Evolutionary conservation across 2,797 vertebrate species (phyloP), one percentile per base, ranked within the genome.

Genomic region (Aythya fuligula): DNA sequence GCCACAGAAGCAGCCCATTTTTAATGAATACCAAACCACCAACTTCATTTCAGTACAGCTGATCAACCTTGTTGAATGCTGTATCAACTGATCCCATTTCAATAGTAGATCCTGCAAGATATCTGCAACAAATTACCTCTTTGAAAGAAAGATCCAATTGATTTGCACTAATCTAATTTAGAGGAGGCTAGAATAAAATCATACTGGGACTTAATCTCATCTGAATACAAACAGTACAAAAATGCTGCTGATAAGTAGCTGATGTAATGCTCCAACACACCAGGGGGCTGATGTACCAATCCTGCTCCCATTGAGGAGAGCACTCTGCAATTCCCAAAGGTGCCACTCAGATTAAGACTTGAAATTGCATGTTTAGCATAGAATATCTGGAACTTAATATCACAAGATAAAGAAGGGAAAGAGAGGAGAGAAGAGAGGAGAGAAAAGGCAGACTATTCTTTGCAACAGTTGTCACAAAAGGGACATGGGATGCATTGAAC

Each of bases 211-310:
- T 95, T 97, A 97, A 96, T 95, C 94, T 94, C 91, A 81, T 97
- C 87, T 95, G 94, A 96, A 97, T 94, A 95, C 72, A 94, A 96
- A 90, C 76, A 77, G 86, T 87, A 92, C 94, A 95, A 88, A 97
- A 96, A 87, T 43, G 90, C 39, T 87, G 81, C 57, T 7, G 8
- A 54, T 97, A 96, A 97, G 96, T 91, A 92, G 53, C 57, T 88
- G 64, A 82, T 12, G 36, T 38, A 83, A 93, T 97, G 96, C 41
- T 70, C 49, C 25, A 57, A 53, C 97, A 97, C 95, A 89, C n/a
- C 57, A 67, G 74, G 20, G 75, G 77, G 70, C 34, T 72, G 38
- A 88, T 71, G 18, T 54, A 36, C 74, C 66, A 30, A 77, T 89
- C 90, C 73, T 39, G 4, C 43, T 62, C 28, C 24, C 69, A 80